Conservation (phyloP, 1,140 invertebrate genomes). For the Pogonomyrmex californicus region DNA sequence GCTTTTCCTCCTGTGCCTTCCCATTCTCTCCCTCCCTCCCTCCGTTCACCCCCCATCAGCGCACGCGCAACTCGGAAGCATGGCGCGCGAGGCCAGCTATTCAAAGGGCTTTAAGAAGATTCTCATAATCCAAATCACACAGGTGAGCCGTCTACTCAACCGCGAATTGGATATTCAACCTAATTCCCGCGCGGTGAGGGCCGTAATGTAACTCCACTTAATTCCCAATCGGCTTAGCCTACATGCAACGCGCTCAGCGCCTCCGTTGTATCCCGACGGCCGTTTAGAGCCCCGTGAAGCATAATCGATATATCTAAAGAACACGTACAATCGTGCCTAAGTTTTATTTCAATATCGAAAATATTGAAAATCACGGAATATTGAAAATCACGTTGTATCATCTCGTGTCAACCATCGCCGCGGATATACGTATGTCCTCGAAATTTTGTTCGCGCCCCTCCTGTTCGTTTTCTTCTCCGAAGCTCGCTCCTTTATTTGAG, state of each 20-base stretch:
- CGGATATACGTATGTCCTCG: background rate
- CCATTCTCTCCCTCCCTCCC: background rate
- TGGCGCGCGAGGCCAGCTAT: background rate
- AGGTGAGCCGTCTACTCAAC: conserved; percentile 52
- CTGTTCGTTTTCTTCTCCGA: background rate
- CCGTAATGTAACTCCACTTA: conserved; percentile 61
- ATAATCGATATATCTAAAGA: background rate
- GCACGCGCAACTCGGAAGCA: background rate
- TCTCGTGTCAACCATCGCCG: background rate
- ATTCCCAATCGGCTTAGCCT: conserved; percentile 65
- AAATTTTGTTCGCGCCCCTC: conserved; percentile 3
- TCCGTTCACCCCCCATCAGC: background rate
- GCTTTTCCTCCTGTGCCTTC: background rate
- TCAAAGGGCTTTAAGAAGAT: conserved; percentile 49
- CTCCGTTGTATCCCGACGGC: background rate
- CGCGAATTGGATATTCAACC: conserved; percentile 60
- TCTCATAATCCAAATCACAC: conserved; percentile 62
- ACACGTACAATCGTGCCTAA: background rate
- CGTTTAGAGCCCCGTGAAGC: background rate
- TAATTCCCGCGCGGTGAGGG: conserved; percentile 49
- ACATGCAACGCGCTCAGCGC: conserved; percentile 35
- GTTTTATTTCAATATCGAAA: background rate
- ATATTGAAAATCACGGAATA: background rate
- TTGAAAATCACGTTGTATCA: too few species aligned
- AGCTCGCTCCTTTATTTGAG: conserved; percentile 17